These are phyloP conservation scores for Drosophila paulistorum DNA, from an alignment of 1,140 invertebrate species.

Conservation along the genomic window DNA sequence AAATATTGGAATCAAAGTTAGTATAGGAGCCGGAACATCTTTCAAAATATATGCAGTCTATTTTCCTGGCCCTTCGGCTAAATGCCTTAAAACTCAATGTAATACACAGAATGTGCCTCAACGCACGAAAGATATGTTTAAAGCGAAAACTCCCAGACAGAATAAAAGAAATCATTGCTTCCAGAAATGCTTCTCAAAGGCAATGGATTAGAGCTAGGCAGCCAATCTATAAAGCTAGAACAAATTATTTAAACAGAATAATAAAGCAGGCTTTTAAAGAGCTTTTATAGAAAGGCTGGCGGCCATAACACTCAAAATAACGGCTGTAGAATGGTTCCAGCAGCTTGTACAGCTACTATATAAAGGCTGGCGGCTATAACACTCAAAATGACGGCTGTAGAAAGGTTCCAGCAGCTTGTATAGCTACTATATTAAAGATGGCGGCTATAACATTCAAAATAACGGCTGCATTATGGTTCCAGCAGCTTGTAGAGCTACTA, in stretches of 20 bases:
- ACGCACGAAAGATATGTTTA: too few relatives aligned
- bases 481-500: too few relatives aligned
- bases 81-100: constrained; percentile 13
- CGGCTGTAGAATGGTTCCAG: too few relatives aligned
- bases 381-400: too few relatives aligned
- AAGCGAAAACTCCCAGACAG: constrained; percentile 15
- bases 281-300: too few relatives aligned
- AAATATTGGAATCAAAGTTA: constrained; percentile 25
- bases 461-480: too few relatives aligned
- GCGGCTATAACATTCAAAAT: too few relatives aligned
- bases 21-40: constrained; percentile 7
- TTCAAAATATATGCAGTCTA: constrained; percentile 23
- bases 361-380: too few relatives aligned
- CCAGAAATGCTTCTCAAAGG: constrained; percentile 13
- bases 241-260: constrained; percentile 20
- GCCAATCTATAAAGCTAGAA: constrained; percentile 26
- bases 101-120: neutral
- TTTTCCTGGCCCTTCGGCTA: constrained; percentile 17
- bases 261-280: neutral
- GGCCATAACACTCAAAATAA: too few relatives aligned
- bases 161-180: constrained; percentile 14
- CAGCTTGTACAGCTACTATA: too few relatives aligned
- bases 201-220: constrained; percentile 25
- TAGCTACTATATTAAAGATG: too few relatives aligned
- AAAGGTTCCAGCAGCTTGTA: too few relatives aligned